Conservation (phyloP, 2,797 vertebrate species). For the Coregonus sp. region DNA sequence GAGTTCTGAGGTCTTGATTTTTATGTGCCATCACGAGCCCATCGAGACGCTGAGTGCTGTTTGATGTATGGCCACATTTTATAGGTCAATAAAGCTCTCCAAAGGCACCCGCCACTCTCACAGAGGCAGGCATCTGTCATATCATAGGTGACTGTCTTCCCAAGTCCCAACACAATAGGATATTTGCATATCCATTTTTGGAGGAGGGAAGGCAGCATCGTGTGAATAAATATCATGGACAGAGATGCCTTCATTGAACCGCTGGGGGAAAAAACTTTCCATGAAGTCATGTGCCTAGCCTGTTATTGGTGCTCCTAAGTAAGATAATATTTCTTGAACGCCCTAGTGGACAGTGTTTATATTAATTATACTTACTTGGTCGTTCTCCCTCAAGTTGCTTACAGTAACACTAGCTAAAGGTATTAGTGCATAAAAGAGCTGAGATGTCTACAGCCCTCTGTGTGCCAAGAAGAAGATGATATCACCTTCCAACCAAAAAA, state of each 20-base stretch:
- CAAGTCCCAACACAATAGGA: neutral
- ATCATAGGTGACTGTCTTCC: neutral
- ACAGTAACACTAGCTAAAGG: neutral
- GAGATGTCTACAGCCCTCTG: no score
- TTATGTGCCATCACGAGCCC: conserved; percentile 22
- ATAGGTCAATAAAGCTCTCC: conserved; percentile 9
- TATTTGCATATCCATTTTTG: neutral
- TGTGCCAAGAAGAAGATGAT: neutral
- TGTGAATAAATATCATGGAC: conserved; percentile 8
- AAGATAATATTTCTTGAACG: neutral
- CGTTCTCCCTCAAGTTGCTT: neutral
- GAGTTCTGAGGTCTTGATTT: conserved; percentile 22
- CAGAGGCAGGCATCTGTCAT: neutral
- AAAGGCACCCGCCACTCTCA: neutral
- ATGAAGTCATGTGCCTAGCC: neutral
- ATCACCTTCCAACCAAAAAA: no score
- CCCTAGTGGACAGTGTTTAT: neutral
- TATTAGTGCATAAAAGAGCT: neutral
- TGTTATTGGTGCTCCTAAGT: neutral
- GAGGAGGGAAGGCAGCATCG: neutral
- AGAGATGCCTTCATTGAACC: neutral
- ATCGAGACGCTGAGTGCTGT: conserved; percentile 20
- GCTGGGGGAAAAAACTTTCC: neutral
- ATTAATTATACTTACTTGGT: neutral
- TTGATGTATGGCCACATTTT: conserved; percentile 15